Evolutionary conservation across 2,888 invertebrate genomes (phyloP), one percentile per base, ranked within the genome.

Genomic region (Cepaea hortensis): DNA sequence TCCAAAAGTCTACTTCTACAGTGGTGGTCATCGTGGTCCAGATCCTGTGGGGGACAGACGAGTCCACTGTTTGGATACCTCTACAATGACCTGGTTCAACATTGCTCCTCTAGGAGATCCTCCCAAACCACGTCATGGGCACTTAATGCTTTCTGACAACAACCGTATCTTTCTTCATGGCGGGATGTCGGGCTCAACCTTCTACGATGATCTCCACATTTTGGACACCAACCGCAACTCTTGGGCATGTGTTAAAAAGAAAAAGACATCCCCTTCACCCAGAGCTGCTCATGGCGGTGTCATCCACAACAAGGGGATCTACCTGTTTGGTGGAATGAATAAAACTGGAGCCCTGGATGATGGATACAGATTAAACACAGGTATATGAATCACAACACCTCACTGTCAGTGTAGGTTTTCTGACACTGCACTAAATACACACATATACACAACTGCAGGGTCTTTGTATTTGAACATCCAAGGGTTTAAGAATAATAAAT

Each of bases 101-200:
- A 87, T 94, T 7, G 89, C 90, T 70, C 88, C 92, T 9, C 88
- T 90, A 72, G 94, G 94, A 3, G 92, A 93, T 81, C 89, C 93
- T 0, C 94, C 94, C 7, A 93, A 94, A 85, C 93, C 93, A 3
- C 90, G 94, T 13, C 94, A 94, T 89, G 94, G 94, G 80, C 94
- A 94, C 90, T 89, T 93, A 46, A 92, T 94, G 91, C 91, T 92
- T 85, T 91, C 91, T 13, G 86, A 91, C 55, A 92, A 92, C 35
- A 91, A 91, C 88, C 91, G 91, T 84, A 88, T 94, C 46, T 93
- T 91, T 85, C 87, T 94, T 61, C 94, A 94, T 88, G 94, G 94
- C 20, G 94, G 94, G 23, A 94, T 94, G 93, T 91, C 93, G 4
- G 93, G 93, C 6, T 89, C 91, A 46, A 92, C 92, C 9, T 93